Evolutionary conservation across 2,888 invertebrate species (phyloP).

Genomic region (Orthosia gothica): DNA sequence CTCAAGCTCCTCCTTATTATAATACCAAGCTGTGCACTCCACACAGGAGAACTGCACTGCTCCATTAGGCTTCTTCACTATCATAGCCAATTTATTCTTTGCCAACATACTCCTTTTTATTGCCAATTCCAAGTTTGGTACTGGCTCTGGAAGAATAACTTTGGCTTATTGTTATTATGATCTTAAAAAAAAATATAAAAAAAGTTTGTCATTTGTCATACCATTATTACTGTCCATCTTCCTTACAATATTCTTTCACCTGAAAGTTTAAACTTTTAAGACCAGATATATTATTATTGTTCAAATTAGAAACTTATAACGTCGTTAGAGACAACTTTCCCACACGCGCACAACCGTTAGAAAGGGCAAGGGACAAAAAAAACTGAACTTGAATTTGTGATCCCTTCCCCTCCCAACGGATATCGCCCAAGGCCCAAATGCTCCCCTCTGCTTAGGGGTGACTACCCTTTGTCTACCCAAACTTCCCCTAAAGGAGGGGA

Average conservation of each 20-base stretch:
- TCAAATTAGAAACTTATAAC: constrained; percentile 22
- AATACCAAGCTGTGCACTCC: constrained; percentile 94
- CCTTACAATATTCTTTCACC: constrained; percentile 25
- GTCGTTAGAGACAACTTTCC: constrained; percentile 67
- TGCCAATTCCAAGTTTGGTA: constrained; percentile 75
- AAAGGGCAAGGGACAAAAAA: constrained; percentile 76
- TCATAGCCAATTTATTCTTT: constrained; percentile 94
- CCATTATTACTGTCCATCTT: constrained; percentile 62
- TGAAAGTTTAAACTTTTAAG: constrained; percentile 35
- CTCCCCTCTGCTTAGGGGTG: constrained; percentile 89
- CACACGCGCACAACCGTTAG: constrained; percentile 75
- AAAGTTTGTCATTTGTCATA: constrained; percentile 22
- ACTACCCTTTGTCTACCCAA: constrained; percentile 90
- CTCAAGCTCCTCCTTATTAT: constrained; percentile 94
- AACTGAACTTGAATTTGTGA: constrained; percentile 83
- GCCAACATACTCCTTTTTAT: constrained; percentile 89
- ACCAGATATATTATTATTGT: neutral
- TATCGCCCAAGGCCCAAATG: constrained; percentile 85
- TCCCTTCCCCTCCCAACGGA: constrained; percentile 85
- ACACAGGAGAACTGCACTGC: constrained; percentile 94
- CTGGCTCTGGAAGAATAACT: constrained; percentile 59
- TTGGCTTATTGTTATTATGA: neutral
- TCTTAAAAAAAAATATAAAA: neutral
- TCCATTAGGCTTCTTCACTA: constrained; percentile 93
- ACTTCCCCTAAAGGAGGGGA: constrained; percentile 88